Evolutionary conservation across 2,113 vertebrate species (phyloP).

Genomic region (Chionis minor): DNA sequence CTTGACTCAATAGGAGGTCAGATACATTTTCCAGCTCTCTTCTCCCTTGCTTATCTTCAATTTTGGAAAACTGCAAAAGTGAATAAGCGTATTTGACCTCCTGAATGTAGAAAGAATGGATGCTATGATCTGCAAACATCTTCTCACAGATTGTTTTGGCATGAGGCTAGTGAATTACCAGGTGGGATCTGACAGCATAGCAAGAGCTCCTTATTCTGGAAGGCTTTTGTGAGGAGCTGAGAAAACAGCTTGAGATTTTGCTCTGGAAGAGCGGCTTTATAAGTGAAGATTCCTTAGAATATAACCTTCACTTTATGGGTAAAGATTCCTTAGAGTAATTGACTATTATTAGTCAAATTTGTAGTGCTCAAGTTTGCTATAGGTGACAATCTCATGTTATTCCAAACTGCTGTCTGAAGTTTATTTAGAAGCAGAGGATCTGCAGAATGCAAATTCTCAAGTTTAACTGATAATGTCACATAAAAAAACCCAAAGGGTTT

Average conservation of each 20-base stretch:
- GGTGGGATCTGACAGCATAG: not conserved
- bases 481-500: not conserved
- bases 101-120: not conserved
- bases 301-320: not conserved
- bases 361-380: not conserved
- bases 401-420: not conserved
- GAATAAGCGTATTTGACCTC: not conserved
- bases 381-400: not conserved
- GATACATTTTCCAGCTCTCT: not conserved
- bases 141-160: not conserved
- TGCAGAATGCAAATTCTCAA: not conserved
- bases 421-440: not conserved
- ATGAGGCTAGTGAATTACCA: not conserved
- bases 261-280: not conserved
- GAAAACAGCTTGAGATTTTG: not conserved
- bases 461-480: not conserved
- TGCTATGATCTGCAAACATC: not conserved
- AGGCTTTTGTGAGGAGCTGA: not conserved
- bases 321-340: not conserved
- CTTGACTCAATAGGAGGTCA: not conserved
- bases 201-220: not conserved
- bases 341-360: not conserved
- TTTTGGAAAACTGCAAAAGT: not conserved
- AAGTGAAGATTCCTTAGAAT: not conserved
- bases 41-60: not conserved